Conservation (phyloP, 2,797 vertebrate species). For the Pangasius krempfi region DNA sequence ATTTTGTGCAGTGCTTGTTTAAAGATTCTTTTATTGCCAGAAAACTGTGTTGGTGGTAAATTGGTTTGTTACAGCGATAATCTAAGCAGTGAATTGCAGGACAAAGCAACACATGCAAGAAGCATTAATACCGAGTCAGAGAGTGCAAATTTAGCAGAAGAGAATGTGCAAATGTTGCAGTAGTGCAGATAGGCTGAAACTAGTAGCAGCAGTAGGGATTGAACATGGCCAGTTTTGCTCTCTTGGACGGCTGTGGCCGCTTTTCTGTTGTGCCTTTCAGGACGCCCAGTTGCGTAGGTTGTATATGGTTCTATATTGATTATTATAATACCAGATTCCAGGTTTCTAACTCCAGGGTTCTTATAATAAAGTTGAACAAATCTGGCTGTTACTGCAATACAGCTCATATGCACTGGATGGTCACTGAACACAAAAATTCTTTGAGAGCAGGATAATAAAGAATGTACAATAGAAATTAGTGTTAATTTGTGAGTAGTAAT, state of each 20-base stretch:
- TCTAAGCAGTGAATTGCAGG: not conserved
- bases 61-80: not conserved
- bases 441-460: not conserved
- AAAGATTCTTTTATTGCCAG: not conserved
- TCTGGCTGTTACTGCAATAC: too few relatives aligned
- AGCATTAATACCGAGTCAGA: not conserved
- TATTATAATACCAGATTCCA: too few relatives aligned
- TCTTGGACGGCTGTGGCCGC: not conserved
- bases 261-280: not conserved
- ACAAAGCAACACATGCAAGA: not conserved
- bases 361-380: too few relatives aligned
- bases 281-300: not conserved
- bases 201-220: not conserved
- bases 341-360: not conserved
- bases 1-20: not conserved
- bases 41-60: too few relatives aligned
- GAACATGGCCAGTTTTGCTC: not conserved
- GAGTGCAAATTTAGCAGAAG: not conserved
- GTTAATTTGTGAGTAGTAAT: not conserved
- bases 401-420: not conserved
- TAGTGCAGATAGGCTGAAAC: not conserved
- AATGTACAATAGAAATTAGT: not conserved
- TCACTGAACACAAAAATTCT: not conserved
- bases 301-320: too few relatives aligned
- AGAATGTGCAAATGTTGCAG: not conserved